Conservation (phyloP, 2,888 invertebrate species). For the Eupithecia abbreviata region DNA sequence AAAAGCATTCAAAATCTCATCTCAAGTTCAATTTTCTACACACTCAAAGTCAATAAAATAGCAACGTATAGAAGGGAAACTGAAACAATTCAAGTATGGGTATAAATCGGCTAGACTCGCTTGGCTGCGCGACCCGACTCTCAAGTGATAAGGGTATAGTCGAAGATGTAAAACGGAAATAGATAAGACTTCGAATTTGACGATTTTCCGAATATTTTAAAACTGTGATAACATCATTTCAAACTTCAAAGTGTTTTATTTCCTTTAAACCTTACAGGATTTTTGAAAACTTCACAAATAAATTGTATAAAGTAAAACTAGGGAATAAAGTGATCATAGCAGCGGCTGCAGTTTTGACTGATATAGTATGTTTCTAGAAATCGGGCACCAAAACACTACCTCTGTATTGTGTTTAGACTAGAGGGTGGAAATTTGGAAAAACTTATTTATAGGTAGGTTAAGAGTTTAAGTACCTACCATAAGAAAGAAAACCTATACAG, state of each 20-base stretch:
- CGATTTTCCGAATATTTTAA: not conserved
- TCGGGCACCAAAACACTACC: no score
- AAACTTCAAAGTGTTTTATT: no score
- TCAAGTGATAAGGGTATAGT: constrained; percentile 38
- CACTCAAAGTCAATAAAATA: constrained; percentile 23
- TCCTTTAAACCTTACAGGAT: no score
- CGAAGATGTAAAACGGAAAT: constrained; percentile 7
- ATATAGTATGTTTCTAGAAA: not conserved
- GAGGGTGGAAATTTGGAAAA: no score
- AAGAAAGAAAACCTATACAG: no score
- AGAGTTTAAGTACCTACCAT: no score
- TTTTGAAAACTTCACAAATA: no score
- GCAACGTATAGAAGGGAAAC: constrained; percentile 24
- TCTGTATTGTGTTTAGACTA: no score
- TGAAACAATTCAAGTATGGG: constrained; percentile 36
- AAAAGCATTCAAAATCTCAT: not conserved
- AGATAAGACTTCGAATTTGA: constrained; percentile 11
- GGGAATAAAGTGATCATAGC: no score
- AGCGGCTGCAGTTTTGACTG: not conserved
- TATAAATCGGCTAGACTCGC: constrained; percentile 38
- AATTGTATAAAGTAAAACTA: no score
- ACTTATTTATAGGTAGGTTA: no score
- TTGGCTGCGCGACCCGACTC: constrained; percentile 38
- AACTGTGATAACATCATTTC: not conserved
- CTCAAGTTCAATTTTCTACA: constrained; percentile 10